These are phyloP conservation scores for Papilio glaucus DNA, from an alignment of 1,140 invertebrate genomes.

Conservation along the genomic window DNA sequence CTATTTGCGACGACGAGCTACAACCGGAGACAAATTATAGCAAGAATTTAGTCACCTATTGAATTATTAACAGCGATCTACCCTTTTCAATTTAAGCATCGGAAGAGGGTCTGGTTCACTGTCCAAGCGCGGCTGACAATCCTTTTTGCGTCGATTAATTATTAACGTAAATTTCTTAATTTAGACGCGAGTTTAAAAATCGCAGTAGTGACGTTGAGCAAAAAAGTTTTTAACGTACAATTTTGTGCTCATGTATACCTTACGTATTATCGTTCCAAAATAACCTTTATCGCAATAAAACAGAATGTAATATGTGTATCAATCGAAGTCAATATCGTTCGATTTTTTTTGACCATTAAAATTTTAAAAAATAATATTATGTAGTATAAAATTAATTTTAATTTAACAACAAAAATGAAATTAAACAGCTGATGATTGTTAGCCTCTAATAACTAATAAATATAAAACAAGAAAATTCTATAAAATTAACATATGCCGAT, in stretches of 20 bases:
- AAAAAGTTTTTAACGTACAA: neutral
- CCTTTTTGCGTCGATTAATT: conserved; percentile 79
- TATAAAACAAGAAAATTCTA: too few relatives aligned
- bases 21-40: conserved; percentile 49
- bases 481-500: too few relatives aligned
- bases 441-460: too few relatives aligned
- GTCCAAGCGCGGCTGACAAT: conserved; percentile 77
- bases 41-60: conserved; percentile 64
- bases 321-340: neutral
- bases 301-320: conserved; percentile 5
- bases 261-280: neutral
- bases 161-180: conserved; percentile 80
- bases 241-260: neutral
- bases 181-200: conserved; percentile 70
- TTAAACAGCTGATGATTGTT: too few relatives aligned
- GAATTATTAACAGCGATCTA: conserved; percentile 74
- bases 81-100: conserved; percentile 79
- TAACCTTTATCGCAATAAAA: neutral
- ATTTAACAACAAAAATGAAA: too few relatives aligned
- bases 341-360: neutral
- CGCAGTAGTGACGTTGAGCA: conserved; percentile 31
- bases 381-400: too few relatives aligned
- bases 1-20: neutral
- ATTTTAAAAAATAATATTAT: too few relatives aligned
- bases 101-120: conserved; percentile 73